Conservation (phyloP, 2,797 vertebrate species). For the Phoebastria nigripes region DNA sequence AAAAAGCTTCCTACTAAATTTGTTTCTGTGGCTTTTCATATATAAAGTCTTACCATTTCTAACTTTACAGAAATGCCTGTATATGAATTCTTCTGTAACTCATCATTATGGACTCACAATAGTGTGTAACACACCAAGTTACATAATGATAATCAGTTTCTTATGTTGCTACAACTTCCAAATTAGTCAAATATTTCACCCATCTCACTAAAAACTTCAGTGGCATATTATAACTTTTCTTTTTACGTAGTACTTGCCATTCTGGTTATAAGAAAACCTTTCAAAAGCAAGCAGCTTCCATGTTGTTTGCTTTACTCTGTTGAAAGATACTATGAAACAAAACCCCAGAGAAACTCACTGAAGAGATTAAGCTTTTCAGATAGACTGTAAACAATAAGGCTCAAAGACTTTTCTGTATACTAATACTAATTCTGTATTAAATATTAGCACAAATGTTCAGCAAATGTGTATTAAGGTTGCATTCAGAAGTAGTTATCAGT, state of each 20-base stretch:
- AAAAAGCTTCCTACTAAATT: not conserved
- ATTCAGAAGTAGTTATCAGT: not conserved
- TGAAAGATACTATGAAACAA: not conserved
- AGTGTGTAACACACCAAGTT: not conserved
- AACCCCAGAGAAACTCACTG: not conserved
- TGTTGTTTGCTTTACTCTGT: not conserved
- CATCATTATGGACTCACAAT: not conserved
- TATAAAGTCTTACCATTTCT: not conserved
- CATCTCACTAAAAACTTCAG: not conserved
- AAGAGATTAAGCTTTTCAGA: not conserved
- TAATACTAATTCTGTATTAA: not conserved
- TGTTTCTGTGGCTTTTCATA: not conserved
- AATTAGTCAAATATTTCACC: not conserved
- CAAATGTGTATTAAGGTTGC: not conserved
- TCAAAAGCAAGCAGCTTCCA: not conserved
- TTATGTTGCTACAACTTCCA: not conserved
- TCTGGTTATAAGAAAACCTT: not conserved
- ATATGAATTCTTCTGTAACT: not conserved
- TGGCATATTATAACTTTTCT: not conserved
- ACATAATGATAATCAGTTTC: not conserved
- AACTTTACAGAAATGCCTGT: not conserved
- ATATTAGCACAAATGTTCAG: not conserved
- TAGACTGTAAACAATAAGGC: not conserved
- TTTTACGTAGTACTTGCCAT: not conserved
- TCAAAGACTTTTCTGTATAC: not conserved